Evolutionary conservation across 2,888 invertebrate genomes (phyloP).

Genomic region (Pristionchus mayeri): DNA sequence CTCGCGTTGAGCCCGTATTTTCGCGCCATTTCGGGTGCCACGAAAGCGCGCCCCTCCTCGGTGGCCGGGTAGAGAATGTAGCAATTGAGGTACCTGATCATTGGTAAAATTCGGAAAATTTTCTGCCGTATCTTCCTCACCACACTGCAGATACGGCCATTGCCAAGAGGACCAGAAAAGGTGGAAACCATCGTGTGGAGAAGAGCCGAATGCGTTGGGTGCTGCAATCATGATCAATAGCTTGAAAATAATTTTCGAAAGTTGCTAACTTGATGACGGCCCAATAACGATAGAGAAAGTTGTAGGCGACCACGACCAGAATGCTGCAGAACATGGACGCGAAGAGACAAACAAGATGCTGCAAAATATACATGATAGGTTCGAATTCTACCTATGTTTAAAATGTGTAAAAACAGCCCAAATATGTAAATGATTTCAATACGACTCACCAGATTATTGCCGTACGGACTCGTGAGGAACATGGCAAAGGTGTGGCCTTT

Average conservation of each 20-base stretch:
- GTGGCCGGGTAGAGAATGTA: not conserved
- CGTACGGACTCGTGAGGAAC: not conserved
- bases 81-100: not conserved
- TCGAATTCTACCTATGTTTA: too few relatives aligned
- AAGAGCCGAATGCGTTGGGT: not conserved
- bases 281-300: not conserved
- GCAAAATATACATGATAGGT: not conserved
- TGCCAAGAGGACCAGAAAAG: not conserved
- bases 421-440: not conserved
- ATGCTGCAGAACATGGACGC: not conserved
- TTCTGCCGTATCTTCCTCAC: not conserved
- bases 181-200: not conserved
- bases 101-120: too few relatives aligned
- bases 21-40: not conserved
- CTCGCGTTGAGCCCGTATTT: not conserved
- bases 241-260: too few relatives aligned
- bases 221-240: not conserved
- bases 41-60: not conserved
- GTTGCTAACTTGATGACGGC: not conserved
- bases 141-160: not conserved
- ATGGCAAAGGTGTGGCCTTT: not conserved
- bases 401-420: too few relatives aligned
- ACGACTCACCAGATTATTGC: not conserved
- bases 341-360: not conserved
- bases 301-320: not conserved